phyloP scores from a whole-genome alignment of 2,797 vertebrate species.

The Yasuhikotakia modesta region DNA sequence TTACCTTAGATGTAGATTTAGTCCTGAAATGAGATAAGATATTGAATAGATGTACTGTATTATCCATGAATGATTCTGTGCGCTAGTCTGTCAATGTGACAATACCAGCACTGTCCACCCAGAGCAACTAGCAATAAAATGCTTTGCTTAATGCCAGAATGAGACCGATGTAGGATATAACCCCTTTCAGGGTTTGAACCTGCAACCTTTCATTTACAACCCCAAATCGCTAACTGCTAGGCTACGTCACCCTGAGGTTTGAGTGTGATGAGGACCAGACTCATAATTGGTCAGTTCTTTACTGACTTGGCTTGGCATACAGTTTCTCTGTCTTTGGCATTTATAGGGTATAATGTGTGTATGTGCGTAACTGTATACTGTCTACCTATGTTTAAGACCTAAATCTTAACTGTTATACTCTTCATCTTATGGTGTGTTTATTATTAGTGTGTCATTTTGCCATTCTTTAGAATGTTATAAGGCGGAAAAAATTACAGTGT shows the following conservation, averaged over 20 bases:
- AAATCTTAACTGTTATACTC: too few relatives aligned
- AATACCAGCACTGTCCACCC: background rate
- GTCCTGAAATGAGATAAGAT: background rate
- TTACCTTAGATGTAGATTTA: background rate
- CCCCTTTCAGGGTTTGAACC: background rate
- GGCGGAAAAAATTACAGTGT: slow-evolving; percentile 19
- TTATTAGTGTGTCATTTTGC: too few relatives aligned
- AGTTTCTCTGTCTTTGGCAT: background rate
- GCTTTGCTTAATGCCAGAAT: background rate
- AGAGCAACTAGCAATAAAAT: background rate
- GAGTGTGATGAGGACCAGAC: background rate
- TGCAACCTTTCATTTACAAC: background rate
- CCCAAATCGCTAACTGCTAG: background rate
- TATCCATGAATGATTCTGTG: background rate
- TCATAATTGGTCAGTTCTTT: background rate
- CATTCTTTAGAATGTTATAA: too few relatives aligned
- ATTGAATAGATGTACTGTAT: background rate
- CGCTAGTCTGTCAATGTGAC: background rate
- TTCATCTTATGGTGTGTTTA: too few relatives aligned
- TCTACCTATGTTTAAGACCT: too few relatives aligned
- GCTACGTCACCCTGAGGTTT: background rate
- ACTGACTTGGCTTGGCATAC: background rate
- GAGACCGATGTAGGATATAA: background rate
- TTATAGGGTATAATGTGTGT: too few relatives aligned
- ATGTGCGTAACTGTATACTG: too few relatives aligned